Evolutionary conservation across 1,140 invertebrate genomes (phyloP), one percentile per base, ranked within the genome.

Genomic region (Brachionus paranguensis): DNA sequence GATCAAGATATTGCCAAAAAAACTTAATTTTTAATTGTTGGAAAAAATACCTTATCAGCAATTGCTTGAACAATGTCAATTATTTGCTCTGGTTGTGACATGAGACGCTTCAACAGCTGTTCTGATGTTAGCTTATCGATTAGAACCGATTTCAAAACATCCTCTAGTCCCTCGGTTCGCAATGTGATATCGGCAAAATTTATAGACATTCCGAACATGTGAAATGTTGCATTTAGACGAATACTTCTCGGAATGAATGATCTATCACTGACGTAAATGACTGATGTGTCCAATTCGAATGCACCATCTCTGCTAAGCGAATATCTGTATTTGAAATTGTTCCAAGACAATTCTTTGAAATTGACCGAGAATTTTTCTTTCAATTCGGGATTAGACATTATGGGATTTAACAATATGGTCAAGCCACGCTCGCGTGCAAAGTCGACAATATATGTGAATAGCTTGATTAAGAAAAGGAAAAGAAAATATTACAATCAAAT

Each of bases 281-380:
- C 78, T 12, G 78, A 81, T 65, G 78, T 68, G 29, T 81, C 78
- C 37, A 68, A 64, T 68, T 81, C 78, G 10, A 81, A 10, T 24
- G 78, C 78, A 29, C 53, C 55, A 45, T 81, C 78, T 81, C 64
- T 81, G 17, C 12, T 43, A 20, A 81, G 60, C 8, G 53, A 60
- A 41, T 81, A 81, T 81, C 78, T 81, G 27, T 81, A 81, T 64
- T 68, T 81, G 12, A 64, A 81, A 43, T 68, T 60, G 43, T 81
- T 81, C 78, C 78, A 81, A n/a, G 78, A 81, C 20, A 81, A 45
- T 47, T 81, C 78, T 81, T 81, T 81, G 29, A 81, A 81, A 45
- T 81, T 81, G 33, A 81, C 53, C 10, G 50, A 64, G 20, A 81
- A 81, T 47, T 20, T 81, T 64, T 81, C 50, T 47, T 81, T 60